Percentiles rank a stretch among this genome's conserved stretches.
Evolutionary conservation across 2,113 vertebrate genomes (phyloP).

Genomic region (Trichechus manatus): DNA sequence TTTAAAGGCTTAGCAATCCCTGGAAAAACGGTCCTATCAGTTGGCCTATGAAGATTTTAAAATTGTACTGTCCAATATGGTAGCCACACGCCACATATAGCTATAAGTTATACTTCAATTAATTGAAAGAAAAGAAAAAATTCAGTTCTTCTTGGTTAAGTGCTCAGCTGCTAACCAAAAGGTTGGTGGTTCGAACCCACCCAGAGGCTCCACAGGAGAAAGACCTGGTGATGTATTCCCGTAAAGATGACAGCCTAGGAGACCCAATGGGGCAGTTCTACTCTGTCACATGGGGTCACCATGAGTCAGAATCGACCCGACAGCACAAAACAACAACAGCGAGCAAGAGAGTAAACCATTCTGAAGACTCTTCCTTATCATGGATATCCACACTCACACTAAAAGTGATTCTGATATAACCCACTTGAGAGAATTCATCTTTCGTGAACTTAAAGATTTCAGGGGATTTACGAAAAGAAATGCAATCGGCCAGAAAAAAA

Average conservation of each 20-base stretch:
- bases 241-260: no score
- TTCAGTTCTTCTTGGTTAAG: background rate
- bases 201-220: no score
- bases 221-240: no score
- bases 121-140: background rate
- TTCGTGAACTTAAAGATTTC: background rate
- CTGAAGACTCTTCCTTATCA: constrained; percentile 16
- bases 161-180: no score
- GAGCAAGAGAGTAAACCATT: background rate
- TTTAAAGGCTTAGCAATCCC: background rate
- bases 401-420: constrained; percentile 15
- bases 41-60: background rate
- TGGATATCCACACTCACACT: background rate
- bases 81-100: no score
- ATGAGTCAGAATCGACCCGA: no score
- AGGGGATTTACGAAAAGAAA: background rate
- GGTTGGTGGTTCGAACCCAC: no score
- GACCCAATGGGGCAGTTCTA: no score
- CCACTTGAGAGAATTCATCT: constrained; percentile 5
- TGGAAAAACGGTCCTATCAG: background rate
- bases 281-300: no score
- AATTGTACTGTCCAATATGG: background rate
- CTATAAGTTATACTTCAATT: background rate
- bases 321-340: background rate
- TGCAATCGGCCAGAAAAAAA: background rate